Conservation (phyloP, 1,140 invertebrate species). For the Heterodera schachtii region DNA sequence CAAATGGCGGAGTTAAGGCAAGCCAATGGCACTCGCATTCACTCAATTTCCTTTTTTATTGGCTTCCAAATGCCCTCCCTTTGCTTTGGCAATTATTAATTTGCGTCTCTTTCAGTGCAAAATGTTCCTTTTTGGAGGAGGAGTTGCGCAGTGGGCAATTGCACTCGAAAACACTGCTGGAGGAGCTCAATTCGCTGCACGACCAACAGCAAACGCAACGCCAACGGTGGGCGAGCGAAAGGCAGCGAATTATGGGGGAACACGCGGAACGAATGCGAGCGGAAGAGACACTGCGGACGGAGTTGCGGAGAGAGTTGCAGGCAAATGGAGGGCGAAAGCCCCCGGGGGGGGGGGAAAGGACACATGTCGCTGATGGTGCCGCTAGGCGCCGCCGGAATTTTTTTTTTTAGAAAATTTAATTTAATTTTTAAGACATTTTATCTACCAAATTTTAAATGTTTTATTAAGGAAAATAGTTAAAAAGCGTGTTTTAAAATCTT, state of each 20-base stretch:
- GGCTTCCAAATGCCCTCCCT: no score
- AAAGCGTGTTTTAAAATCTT: no score
- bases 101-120: slow-evolving; percentile 17
- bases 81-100: not conserved
- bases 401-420: no score
- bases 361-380: no score
- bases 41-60: no score
- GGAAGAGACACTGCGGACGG: slow-evolving; percentile 20
- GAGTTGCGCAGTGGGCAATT: slow-evolving; percentile 20
- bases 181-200: slow-evolving; percentile 25
- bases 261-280: slow-evolving; percentile 13
- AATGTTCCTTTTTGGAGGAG: slow-evolving; percentile 35
- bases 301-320: slow-evolving; percentile 16
- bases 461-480: no score
- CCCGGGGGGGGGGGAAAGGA: no score
- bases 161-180: slow-evolving; percentile 28
- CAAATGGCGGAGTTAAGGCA: slow-evolving; percentile 19
- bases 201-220: slow-evolving; percentile 12
- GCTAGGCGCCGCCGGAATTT: no score
- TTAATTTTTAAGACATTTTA: no score
- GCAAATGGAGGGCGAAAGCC: not conserved
- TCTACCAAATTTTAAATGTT: no score
- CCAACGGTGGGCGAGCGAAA: slow-evolving; percentile 15
- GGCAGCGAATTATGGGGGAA: slow-evolving; percentile 10
- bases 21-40: no score